Conservation (phyloP, 2,113 vertebrate species). For the Azemiops feae region DNA sequence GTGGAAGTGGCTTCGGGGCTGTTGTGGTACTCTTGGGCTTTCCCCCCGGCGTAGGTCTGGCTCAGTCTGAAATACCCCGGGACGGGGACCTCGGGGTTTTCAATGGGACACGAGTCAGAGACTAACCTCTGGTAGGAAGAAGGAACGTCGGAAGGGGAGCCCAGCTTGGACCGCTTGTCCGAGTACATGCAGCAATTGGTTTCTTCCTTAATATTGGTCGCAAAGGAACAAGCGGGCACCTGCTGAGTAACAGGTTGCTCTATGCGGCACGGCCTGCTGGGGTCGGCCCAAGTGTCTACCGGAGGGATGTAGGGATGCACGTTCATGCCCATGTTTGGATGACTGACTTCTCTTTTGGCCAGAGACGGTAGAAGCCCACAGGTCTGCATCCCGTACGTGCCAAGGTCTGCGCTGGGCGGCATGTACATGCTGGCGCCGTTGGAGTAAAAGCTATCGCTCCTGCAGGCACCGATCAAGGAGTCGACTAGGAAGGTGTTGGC, state of each 20-base stretch:
- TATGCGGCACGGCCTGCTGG: slow-evolving; percentile 93
- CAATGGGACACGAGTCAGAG: slow-evolving; percentile 87
- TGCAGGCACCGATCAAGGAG: slow-evolving; percentile 96
- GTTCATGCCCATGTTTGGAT: slow-evolving; percentile 98
- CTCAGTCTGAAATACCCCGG: slow-evolving; percentile 99
- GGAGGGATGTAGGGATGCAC: slow-evolving; percentile 99
- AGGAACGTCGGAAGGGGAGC: slow-evolving; percentile 86
- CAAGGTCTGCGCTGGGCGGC: slow-evolving; percentile 95
- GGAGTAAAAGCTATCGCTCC: slow-evolving; percentile 98
- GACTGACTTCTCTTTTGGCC: slow-evolving; percentile 96
- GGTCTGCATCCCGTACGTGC: slow-evolving; percentile 99
- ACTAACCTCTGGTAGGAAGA: slow-evolving; percentile 89
- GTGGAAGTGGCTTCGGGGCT: slow-evolving; percentile 86
- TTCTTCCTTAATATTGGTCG: slow-evolving; percentile 98
- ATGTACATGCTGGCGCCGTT: slow-evolving; percentile 98
- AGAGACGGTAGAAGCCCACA: slow-evolving; percentile 99
- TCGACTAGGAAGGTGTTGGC: slow-evolving; percentile 98
- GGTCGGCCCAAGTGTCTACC: slow-evolving; percentile 97
- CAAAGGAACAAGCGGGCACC: slow-evolving; percentile 95
- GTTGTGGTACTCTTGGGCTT: slow-evolving; percentile 93
- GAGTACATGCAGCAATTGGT: slow-evolving; percentile 99
- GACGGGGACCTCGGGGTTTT: slow-evolving; percentile 96
- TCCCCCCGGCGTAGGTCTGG: slow-evolving; percentile 94
- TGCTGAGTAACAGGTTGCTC: slow-evolving; percentile 92
- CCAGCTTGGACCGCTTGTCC: slow-evolving; percentile 95